Evolutionary conservation across 2,888 invertebrate genomes (phyloP).

Genomic region (Sminthurinus aureus): DNA sequence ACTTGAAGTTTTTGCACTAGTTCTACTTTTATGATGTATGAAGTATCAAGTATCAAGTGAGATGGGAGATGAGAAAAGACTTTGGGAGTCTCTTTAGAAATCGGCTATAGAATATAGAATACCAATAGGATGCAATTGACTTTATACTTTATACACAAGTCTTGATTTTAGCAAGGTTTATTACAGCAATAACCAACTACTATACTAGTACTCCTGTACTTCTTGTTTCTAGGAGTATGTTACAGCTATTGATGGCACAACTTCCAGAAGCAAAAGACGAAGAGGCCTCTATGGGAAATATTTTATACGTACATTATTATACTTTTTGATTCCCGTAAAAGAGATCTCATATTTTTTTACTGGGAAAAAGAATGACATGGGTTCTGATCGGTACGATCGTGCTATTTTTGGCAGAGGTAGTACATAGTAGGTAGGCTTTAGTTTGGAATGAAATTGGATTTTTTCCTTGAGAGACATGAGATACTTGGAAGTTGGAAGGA

Average conservation of each 20-base stretch:
- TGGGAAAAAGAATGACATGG: neutral
- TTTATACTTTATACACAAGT: constrained; percentile 3
- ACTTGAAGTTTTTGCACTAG: neutral
- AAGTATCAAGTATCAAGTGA: too few relatives aligned
- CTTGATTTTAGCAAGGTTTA: neutral
- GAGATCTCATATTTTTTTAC: neutral
- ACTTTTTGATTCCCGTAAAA: neutral
- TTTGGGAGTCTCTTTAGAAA: neutral
- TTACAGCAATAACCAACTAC: neutral
- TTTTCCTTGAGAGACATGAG: constrained; percentile 24
- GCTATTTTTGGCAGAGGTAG: too few relatives aligned
- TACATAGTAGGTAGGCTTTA: constrained; percentile 8
- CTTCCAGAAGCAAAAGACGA: neutral
- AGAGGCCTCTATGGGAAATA: neutral
- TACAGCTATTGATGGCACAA: too few relatives aligned
- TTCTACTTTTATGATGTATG: neutral
- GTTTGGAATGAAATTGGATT: constrained; percentile 26
- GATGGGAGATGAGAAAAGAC: neutral
- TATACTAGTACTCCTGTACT: too few relatives aligned
- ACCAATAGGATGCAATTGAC: neutral
- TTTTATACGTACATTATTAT: neutral
- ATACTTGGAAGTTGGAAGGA: neutral
- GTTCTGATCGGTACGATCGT: neutral
- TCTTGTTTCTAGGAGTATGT: too few relatives aligned
- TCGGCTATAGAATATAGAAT: constrained; percentile 7